Evolutionary conservation across 2,113 vertebrate genomes (phyloP).

Genomic region (Tachysurus vachellii): DNA sequence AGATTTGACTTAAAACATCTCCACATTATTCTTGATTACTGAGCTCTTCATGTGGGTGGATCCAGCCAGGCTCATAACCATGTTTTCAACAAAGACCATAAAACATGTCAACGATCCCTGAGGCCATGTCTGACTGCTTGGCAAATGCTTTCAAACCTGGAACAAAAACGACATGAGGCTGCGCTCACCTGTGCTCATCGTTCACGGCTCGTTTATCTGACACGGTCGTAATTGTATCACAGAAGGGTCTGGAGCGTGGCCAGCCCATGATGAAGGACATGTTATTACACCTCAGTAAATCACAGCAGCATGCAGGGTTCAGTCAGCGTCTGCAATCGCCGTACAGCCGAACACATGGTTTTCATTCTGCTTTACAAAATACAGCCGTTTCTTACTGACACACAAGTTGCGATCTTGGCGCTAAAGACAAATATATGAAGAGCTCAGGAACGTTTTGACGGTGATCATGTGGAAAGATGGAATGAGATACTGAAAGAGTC

Average conservation of each 20-base stretch:
- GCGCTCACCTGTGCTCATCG: background rate
- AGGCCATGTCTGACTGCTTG: constrained; percentile 27
- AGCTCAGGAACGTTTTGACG: background rate
- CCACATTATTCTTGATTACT: background rate
- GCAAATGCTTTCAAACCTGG: background rate
- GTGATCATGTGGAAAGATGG: background rate
- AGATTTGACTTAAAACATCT: too few relatives aligned
- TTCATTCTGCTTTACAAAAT: constrained; percentile 32
- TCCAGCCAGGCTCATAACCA: background rate
- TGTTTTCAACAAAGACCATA: background rate
- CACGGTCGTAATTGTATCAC: background rate
- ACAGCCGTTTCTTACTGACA: constrained; percentile 8
- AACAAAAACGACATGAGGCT: background rate
- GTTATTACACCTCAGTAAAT: constrained; percentile 21
- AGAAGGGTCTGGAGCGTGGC: background rate
- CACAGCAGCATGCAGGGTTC: constrained; percentile 1
- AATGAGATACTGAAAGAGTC: background rate
- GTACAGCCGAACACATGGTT: constrained; percentile 31
- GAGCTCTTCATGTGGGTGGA: background rate
- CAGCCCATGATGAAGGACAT: background rate
- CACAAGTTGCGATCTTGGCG: background rate
- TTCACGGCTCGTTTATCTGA: background rate
- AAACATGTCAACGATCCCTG: background rate
- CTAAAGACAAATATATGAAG: background rate
- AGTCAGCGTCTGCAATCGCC: background rate